These are phyloP conservation scores for Odontamblyopus rebecca DNA, from an alignment of 2,797 vertebrate species.

Conservation along the genomic window DNA sequence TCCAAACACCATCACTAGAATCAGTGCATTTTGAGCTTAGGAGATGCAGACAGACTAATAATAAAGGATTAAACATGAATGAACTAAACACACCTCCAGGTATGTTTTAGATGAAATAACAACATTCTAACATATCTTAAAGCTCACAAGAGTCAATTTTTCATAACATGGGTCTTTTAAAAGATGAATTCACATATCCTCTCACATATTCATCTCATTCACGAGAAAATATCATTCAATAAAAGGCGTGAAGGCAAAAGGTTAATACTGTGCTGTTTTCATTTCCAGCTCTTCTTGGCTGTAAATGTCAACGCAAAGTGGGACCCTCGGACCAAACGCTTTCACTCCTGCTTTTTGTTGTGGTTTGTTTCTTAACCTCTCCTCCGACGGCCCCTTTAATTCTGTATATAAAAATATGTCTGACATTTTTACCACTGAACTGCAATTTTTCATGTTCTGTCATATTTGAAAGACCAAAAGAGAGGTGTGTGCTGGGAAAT, in stretches of 20 bases:
- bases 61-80: too few relatives aligned
- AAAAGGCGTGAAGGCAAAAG: constrained; percentile 24
- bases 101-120: too few relatives aligned
- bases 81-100: too few relatives aligned
- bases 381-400: constrained; percentile 33
- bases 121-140: too few relatives aligned
- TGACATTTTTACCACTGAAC: constrained; percentile 56
- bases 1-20: too few relatives aligned
- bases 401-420: constrained; percentile 34
- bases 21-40: too few relatives aligned
- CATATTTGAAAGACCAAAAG: constrained; percentile 24
- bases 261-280: constrained; percentile 29
- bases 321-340: constrained; percentile 15
- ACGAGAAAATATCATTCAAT: constrained; percentile 14
- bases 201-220: constrained; percentile 16
- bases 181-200: too few relatives aligned
- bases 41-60: too few relatives aligned
- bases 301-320: constrained; percentile 61
- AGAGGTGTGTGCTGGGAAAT: not conserved
- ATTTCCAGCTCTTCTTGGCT: constrained; percentile 17
- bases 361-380: constrained; percentile 41
- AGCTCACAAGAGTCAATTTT: too few relatives aligned
- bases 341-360: constrained; percentile 37
- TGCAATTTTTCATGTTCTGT: constrained; percentile 23
- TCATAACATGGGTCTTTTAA: too few relatives aligned